phyloP scores from a whole-genome alignment of 2,797 vertebrate species.

The Mycteria americana region DNA sequence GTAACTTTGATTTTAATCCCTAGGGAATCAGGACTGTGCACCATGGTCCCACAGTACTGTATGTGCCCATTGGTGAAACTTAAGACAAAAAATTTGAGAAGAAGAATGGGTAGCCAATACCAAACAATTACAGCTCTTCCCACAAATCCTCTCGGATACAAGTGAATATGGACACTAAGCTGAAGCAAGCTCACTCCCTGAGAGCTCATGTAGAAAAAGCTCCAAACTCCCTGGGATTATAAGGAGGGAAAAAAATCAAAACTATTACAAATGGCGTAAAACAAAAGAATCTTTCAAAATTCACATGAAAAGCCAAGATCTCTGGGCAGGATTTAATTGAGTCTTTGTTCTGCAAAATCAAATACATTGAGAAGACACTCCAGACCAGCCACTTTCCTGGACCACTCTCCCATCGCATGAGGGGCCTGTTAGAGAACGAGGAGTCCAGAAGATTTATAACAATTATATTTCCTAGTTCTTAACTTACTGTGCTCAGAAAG shows the following conservation, averaged over 20 bases:
- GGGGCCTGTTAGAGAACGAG: not conserved
- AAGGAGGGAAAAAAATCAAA: not conserved
- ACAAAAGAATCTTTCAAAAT: not conserved
- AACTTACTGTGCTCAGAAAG: not conserved
- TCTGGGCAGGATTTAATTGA: not conserved
- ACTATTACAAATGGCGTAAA: not conserved
- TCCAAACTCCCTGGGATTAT: not conserved
- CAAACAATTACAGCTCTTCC: not conserved
- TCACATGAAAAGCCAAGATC: not conserved
- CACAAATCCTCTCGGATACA: not conserved
- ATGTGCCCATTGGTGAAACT: not conserved
- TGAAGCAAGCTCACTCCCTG: not conserved
- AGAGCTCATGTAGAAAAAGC: not conserved
- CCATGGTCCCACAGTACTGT: not conserved
- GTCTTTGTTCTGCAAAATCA: not conserved
- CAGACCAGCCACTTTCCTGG: not conserved
- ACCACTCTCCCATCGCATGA: fast-evolving
- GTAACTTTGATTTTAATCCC: not conserved
- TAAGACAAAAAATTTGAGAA: not conserved
- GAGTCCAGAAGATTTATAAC: not conserved
- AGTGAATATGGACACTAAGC: not conserved
- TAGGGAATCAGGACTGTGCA: not conserved
- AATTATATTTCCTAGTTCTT: not conserved
- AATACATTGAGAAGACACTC: not conserved
- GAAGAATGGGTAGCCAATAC: not conserved